phyloP scores from a whole-genome alignment of 2,888 invertebrate species.

The Dolichopus griseipennis region DNA sequence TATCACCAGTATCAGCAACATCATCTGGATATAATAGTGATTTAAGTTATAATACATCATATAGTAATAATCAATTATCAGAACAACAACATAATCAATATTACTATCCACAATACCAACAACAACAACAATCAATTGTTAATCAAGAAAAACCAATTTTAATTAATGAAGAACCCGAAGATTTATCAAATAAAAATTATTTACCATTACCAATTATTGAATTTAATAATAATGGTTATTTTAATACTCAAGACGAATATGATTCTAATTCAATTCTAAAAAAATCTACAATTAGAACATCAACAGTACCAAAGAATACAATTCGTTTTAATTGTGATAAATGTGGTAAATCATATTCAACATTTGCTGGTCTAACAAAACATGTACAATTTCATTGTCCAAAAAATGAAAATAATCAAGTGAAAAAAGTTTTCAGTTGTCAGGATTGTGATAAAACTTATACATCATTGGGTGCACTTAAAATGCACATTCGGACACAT shows the following conservation, averaged over 20 bases:
- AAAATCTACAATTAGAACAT: background rate
- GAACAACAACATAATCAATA: constrained; percentile 22
- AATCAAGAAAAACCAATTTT: too few relatives aligned
- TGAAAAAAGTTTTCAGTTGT: constrained; percentile 62
- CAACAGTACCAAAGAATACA: constrained; percentile 20
- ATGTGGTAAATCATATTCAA: constrained; percentile 91
- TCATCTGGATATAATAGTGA: background rate
- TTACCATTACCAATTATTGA: constrained; percentile 27
- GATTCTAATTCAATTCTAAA: background rate
- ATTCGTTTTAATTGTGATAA: constrained; percentile 80
- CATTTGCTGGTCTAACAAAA: constrained; percentile 90
- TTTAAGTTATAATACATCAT: background rate
- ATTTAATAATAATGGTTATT: background rate
- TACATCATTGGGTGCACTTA: constrained; percentile 39
- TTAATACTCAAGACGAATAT: background rate
- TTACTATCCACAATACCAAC: constrained; percentile 30
- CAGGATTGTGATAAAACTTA: constrained; percentile 40
- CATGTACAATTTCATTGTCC: constrained; percentile 94
- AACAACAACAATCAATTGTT: constrained; percentile 28
- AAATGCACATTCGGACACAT: constrained; percentile 43
- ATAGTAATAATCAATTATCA: constrained; percentile 16
- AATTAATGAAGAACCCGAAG: constrained; percentile 34
- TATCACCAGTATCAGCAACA: background rate
- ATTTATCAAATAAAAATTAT: constrained; percentile 36
- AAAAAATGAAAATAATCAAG: constrained; percentile 68